A percentile compares a stretch with the other conserved stretches of the same genome.
Conservation (phyloP, 1,140 invertebrate species). For the Heliothis subflexa region DNA sequence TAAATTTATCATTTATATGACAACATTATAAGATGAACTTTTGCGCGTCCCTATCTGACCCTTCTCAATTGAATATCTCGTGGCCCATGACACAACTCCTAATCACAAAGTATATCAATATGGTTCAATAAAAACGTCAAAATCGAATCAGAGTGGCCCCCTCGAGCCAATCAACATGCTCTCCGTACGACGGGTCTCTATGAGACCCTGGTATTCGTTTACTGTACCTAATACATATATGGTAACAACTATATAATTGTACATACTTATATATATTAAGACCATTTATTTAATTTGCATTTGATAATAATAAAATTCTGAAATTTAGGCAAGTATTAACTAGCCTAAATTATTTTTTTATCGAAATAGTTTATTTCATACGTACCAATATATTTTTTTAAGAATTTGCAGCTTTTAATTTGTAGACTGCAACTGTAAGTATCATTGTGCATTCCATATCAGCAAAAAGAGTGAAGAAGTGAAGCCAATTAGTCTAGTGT, state of each 20-base stretch:
- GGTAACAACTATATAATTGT: not conserved
- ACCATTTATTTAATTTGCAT: not conserved
- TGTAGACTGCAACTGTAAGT: no score
- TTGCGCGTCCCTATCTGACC: slow-evolving; percentile 50
- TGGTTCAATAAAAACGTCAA: slow-evolving; percentile 78
- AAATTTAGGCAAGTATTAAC: no score
- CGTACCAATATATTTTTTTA: no score
- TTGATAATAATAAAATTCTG: no score
- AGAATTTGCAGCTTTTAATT: no score
- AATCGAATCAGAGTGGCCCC: slow-evolving; percentile 73
- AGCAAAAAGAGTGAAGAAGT: no score
- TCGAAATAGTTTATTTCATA: no score
- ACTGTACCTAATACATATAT: not conserved
- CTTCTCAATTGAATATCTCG: slow-evolving; percentile 54
- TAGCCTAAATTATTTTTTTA: no score
- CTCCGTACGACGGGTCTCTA: slow-evolving; percentile 42
- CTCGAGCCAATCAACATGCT: slow-evolving; percentile 64
- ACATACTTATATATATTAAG: not conserved
- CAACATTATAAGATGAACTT: not conserved
- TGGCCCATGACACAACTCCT: slow-evolving; percentile 58
- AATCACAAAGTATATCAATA: slow-evolving; percentile 77
- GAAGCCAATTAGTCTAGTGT: not conserved
- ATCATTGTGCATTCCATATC: no score
- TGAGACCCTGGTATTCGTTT: slow-evolving; percentile 41
- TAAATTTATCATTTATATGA: no score